A percentile compares a stretch with the other conserved stretches of the same genome.
phyloP scores from a whole-genome alignment of 53 echinoderm and acorn worm genomes.

The Arbacia lixula region DNA sequence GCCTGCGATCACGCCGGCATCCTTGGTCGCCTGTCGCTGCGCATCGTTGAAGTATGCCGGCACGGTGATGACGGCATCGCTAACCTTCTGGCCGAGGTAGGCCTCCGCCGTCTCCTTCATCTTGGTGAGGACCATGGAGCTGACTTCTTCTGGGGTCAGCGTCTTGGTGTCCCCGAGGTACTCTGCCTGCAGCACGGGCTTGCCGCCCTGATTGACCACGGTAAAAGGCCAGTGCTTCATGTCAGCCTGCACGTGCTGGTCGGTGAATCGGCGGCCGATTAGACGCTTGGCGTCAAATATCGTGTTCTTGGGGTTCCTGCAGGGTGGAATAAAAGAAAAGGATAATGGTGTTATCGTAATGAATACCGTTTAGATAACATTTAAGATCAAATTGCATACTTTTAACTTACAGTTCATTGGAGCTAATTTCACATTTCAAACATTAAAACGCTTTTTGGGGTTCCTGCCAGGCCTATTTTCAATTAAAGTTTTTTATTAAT shows the following conservation, averaged over 20 bases:
- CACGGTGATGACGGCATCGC: conserved; percentile 73
- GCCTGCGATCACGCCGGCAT: conserved; percentile 84
- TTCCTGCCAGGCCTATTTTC: no score
- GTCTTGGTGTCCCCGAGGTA: conserved; percentile 78
- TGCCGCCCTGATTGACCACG: conserved; percentile 63
- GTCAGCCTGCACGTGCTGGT: conserved; percentile 52
- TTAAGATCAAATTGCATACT: no score
- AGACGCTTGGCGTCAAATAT: conserved; percentile 73
- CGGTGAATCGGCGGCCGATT: conserved; percentile 58
- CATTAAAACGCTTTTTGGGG: no score
- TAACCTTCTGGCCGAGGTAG: conserved; percentile 76
- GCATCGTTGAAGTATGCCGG: conserved; percentile 78
- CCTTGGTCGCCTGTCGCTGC: conserved; percentile 72
- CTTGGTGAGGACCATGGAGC: conserved; percentile 91
- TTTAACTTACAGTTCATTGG: no score
- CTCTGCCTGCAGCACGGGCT: conserved; percentile 59
- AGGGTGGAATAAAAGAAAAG: background rate
- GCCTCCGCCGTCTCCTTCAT: conserved; percentile 95
- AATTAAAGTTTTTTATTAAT: no score
- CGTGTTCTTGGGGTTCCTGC: conserved; percentile 64
- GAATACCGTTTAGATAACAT: no score
- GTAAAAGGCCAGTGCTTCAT: conserved; percentile 74
- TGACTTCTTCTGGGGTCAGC: conserved; percentile 89
- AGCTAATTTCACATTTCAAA: no score
- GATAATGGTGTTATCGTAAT: no score